These are phyloP conservation scores for Fulica atra DNA, from an alignment of 2,113 vertebrate genomes.

Conservation along the genomic window DNA sequence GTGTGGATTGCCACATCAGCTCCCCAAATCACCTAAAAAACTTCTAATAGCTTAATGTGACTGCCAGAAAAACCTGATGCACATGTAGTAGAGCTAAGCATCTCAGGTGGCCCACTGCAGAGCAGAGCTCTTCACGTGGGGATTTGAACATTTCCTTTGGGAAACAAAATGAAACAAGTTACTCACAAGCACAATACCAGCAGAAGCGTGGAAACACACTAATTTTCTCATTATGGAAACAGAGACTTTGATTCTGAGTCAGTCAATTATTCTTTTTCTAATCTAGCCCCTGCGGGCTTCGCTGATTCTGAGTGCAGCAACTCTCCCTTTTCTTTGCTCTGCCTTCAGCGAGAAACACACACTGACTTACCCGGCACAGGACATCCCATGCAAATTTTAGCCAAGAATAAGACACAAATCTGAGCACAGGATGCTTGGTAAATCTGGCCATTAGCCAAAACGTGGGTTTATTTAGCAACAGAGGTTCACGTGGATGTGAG, in stretches of 20 bases:
- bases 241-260: not conserved
- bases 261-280: not conserved
- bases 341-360: not conserved
- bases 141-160: not conserved
- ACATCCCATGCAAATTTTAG: not conserved
- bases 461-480: rapidly evolving
- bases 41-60: not conserved
- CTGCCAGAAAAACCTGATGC: not conserved
- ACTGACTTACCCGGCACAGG: not conserved
- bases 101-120: not conserved
- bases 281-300: not conserved
- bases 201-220: not conserved
- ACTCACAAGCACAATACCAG: not conserved
- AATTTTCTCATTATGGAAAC: not conserved
- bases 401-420: not conserved
- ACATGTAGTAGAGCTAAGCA: not conserved
- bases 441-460: not conserved
- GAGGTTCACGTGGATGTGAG: not conserved
- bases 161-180: not conserved
- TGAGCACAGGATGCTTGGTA: not conserved
- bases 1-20: too few species aligned
- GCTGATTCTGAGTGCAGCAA: not conserved
- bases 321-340: not conserved
- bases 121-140: not conserved
- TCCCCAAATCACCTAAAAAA: not conserved